phyloP scores from a whole-genome alignment of 2,113 vertebrate genomes.

The Hucho hucho region DNA sequence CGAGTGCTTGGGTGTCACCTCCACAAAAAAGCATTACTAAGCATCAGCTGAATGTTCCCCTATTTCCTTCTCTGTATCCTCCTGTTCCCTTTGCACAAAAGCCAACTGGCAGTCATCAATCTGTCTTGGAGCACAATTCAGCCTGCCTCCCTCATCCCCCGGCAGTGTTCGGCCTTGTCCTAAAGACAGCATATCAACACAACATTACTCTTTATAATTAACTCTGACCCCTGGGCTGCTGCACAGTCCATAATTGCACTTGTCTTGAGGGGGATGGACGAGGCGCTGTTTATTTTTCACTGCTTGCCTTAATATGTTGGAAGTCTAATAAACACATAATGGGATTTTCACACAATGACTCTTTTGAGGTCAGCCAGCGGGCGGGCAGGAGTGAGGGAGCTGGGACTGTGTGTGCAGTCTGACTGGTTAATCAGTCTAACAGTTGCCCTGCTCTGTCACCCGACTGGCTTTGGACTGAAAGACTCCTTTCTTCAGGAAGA shows the following conservation, averaged over 20 bases:
- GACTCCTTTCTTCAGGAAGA: slow-evolving; percentile 33
- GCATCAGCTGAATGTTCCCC: background rate
- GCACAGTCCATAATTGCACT: slow-evolving; percentile 37
- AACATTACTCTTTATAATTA: slow-evolving; percentile 25
- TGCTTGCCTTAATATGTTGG: slow-evolving; percentile 34
- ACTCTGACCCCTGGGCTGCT: slow-evolving; percentile 11
- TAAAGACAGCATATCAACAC: background rate
- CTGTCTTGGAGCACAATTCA: background rate
- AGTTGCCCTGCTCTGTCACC: slow-evolving; percentile 58
- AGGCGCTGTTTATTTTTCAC: slow-evolving; percentile 44
- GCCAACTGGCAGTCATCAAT: background rate
- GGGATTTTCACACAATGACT: slow-evolving; percentile 61
- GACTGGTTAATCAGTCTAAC: slow-evolving; percentile 57
- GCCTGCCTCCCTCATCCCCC: background rate
- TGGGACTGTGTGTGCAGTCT: slow-evolving; percentile 1
- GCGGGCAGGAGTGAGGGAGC: background rate
- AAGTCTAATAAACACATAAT: slow-evolving; percentile 45
- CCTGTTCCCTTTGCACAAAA: background rate
- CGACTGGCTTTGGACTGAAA: slow-evolving; percentile 47
- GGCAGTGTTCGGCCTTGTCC: background rate
- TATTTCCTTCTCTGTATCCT: background rate
- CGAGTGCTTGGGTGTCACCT: background rate
- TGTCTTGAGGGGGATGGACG: slow-evolving; percentile 37
- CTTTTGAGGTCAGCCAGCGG: slow-evolving; percentile 42
- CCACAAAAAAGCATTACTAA: background rate